Evolutionary conservation across 2,113 vertebrate genomes (phyloP).

Genomic region (Hiodon tergisus): DNA sequence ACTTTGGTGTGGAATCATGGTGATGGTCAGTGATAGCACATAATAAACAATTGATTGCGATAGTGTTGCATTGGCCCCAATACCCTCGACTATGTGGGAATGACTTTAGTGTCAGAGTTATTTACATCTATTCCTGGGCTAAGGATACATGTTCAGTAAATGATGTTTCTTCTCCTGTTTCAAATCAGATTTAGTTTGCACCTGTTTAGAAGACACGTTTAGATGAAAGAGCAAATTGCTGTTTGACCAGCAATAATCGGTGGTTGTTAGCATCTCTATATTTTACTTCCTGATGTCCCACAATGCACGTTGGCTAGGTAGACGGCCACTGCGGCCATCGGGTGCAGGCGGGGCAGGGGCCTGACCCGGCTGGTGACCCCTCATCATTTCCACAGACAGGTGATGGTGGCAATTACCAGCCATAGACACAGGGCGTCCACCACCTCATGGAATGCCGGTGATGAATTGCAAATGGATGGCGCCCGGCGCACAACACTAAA

Average conservation of each 20-base stretch:
- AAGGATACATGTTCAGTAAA: neutral
- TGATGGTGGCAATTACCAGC: conserved; percentile 79
- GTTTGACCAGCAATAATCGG: neutral
- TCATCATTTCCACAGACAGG: conserved; percentile 81
- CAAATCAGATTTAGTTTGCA: neutral
- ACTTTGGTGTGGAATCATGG: too few species aligned
- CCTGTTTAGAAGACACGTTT: neutral
- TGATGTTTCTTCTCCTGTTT: neutral
- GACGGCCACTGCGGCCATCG: conserved; percentile 29
- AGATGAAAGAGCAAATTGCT: neutral
- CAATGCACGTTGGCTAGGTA: neutral
- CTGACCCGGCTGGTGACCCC: conserved; percentile 65
- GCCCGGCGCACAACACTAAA: conserved; percentile 75
- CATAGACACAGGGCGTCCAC: conserved; percentile 67
- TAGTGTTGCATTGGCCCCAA: too few species aligned
- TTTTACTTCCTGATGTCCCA: neutral
- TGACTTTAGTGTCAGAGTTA: neutral
- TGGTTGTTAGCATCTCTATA: neutral
- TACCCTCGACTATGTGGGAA: neutral
- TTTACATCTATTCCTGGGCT: neutral
- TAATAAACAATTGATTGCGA: neutral
- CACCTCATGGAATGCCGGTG: conserved; percentile 71
- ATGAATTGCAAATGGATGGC: conserved; percentile 85
- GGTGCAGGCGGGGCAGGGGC: conserved; percentile 41
- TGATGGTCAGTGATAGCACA: neutral